Evolutionary conservation across 2,797 vertebrate genomes (phyloP).

Genomic region (Hydrophis major): DNA sequence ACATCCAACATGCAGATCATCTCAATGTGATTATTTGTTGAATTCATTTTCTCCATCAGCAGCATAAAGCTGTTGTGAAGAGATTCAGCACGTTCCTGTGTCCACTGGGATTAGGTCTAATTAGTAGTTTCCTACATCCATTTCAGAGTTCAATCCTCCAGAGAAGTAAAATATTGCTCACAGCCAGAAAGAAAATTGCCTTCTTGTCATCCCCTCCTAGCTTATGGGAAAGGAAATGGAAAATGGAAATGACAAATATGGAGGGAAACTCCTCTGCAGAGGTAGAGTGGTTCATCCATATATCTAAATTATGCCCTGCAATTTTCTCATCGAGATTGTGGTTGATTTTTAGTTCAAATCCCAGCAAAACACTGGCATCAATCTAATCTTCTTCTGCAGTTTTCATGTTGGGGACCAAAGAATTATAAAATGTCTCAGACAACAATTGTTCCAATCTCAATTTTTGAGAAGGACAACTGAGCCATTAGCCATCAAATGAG

Average conservation of each 20-base stretch:
- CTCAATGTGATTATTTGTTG: not conserved
- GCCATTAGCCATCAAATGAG: not conserved
- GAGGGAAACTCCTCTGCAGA: not conserved
- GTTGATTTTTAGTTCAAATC: not conserved
- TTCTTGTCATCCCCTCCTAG: not conserved
- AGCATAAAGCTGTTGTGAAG: not conserved
- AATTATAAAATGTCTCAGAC: not conserved
- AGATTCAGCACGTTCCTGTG: not conserved
- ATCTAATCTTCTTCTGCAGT: not conserved
- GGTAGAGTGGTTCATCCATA: not conserved
- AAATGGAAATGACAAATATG: not conserved
- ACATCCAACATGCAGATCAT: not conserved
- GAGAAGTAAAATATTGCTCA: not conserved
- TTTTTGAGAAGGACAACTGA: not conserved
- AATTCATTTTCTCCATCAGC: not conserved
- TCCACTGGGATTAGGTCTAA: not conserved
- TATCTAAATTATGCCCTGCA: not conserved
- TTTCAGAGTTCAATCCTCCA: not conserved
- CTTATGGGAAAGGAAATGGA: not conserved
- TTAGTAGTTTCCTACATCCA: not conserved
- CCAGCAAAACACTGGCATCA: not conserved
- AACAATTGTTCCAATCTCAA: not conserved
- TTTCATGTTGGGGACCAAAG: not conserved
- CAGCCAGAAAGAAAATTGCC: not conserved
- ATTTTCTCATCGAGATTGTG: not conserved